phyloP scores from a whole-genome alignment of 64 coral and sea anemone genomes.

The Catalaphyllia jardinei region DNA sequence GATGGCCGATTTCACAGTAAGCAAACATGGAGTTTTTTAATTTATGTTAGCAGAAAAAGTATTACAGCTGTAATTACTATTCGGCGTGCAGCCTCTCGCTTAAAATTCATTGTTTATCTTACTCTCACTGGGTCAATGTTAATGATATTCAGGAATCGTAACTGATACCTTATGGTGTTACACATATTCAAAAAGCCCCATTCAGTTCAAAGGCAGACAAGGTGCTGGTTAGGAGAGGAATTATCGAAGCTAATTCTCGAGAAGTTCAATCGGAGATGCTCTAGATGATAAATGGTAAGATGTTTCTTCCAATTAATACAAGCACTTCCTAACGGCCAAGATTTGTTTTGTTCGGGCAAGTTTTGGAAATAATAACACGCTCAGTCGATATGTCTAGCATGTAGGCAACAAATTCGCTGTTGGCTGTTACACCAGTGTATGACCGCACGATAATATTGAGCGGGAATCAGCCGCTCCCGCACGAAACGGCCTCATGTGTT shows the following conservation, averaged over 20 bases:
- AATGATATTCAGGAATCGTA: conserved; percentile 26
- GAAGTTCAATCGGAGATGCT: neutral
- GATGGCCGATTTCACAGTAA: too few species aligned
- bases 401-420: neutral
- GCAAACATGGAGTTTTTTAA: too few species aligned
- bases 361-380: neutral
- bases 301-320: neutral
- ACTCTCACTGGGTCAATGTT: conserved; percentile 36
- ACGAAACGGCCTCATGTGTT: too few species aligned
- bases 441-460: neutral
- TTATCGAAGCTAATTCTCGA: neutral
- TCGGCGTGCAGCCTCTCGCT: neutral
- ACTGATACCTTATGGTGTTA: neutral
- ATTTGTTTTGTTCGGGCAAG: neutral
- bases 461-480: neutral
- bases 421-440: neutral
- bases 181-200: neutral
- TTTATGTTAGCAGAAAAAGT: neutral
- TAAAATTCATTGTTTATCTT: conserved; percentile 30
- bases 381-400: neutral
- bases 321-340: neutral
- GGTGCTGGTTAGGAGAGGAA: too few species aligned
- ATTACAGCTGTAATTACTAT: neutral
- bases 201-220: neutral
- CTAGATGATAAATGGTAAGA: neutral